phyloP scores from a whole-genome alignment of 2,797 vertebrate species.

The Rhodeus uyekii region DNA sequence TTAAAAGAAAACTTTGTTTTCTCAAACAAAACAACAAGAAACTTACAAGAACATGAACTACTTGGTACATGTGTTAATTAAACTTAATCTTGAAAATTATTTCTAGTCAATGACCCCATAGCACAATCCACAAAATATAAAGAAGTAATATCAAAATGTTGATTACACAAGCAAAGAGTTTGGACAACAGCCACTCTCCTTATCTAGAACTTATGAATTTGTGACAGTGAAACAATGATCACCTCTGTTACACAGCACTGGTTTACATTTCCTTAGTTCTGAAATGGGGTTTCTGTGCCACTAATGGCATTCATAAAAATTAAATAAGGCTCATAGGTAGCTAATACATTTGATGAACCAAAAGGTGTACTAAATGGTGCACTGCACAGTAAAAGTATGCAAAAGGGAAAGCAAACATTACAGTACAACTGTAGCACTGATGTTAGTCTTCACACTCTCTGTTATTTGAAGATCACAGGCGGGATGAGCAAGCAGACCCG shows the following conservation, averaged over 20 bases:
- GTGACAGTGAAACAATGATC: constrained; percentile 53
- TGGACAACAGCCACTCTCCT: constrained; percentile 42
- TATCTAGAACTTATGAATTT: constrained; percentile 58
- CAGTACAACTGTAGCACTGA: background rate
- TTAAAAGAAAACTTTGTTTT: too few species aligned
- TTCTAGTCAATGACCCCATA: background rate
- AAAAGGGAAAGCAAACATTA: background rate
- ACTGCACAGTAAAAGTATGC: background rate
- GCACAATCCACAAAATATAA: background rate
- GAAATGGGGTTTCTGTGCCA: constrained; percentile 12
- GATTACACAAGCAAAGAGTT: constrained; percentile 10
- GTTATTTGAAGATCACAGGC: constrained; percentile 34
- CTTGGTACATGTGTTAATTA: background rate
- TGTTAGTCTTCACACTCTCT: background rate
- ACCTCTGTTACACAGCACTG: constrained; percentile 67
- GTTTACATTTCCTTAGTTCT: constrained; percentile 45
- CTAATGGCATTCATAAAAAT: background rate
- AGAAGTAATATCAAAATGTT: constrained; percentile 37
- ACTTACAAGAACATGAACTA: background rate
- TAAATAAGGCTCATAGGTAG: too few species aligned
- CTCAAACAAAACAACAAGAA: background rate
- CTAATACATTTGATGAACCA: background rate
- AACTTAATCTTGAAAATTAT: background rate
- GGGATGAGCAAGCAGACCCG: constrained; percentile 2
- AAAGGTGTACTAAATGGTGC: background rate